phyloP scores from a whole-genome alignment of 1,140 invertebrate genomes.

The Hycleus phaleratus region DNA sequence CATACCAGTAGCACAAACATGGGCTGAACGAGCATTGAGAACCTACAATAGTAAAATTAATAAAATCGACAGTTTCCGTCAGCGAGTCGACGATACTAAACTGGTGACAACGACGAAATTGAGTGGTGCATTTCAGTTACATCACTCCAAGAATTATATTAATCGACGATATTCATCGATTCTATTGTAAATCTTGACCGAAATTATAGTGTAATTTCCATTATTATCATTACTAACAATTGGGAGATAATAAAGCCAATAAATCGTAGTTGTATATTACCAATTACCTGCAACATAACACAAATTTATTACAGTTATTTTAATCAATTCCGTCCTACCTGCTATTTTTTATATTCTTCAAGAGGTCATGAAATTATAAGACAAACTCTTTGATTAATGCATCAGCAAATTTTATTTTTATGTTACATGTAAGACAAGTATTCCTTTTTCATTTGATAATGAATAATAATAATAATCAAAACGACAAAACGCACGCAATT shows the following conservation, averaged over 20 bases:
- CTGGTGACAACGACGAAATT: conserved; percentile 31
- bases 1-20: conserved; percentile 66
- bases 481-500: conserved; percentile 30
- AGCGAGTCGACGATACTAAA: conserved; percentile 26
- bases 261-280: too few species aligned
- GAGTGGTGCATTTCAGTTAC: conserved; percentile 32
- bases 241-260: too few species aligned
- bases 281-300: too few species aligned
- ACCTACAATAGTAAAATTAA: conserved; percentile 51
- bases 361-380: neutral
- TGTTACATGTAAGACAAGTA: conserved; percentile 38
- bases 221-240: neutral
- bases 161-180: conserved; percentile 26
- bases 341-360: neutral
- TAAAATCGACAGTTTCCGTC: conserved; percentile 25
- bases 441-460: neutral
- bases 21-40: conserved; percentile 69
- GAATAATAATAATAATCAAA: conserved; percentile 20
- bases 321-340: too few species aligned
- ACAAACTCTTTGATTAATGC: conserved; percentile 17
- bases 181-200: neutral
- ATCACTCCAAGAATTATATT: conserved; percentile 35
- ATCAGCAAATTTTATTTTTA: conserved; percentile 32
- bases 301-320: too few species aligned
- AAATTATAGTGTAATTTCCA: neutral